Evolutionary conservation across 1,140 invertebrate species (phyloP).

Genomic region (Euura saliciscinereae): DNA sequence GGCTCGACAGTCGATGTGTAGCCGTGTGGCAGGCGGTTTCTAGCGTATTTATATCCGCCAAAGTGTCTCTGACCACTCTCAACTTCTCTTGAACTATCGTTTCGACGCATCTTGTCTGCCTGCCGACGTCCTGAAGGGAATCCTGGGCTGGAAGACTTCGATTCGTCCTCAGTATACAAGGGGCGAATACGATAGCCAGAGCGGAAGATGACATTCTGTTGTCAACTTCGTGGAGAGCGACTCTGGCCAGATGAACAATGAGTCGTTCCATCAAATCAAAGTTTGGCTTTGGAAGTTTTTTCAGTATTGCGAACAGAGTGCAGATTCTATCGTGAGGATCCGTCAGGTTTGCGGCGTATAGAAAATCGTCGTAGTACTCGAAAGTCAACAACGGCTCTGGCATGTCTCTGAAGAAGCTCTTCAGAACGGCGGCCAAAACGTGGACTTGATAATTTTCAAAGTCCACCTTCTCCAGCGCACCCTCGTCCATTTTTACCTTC

Average conservation of each 20-base stretch:
- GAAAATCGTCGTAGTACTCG: constrained; percentile 93
- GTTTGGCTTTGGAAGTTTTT: constrained; percentile 88
- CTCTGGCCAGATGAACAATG: constrained; percentile 90
- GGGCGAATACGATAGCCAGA: constrained; percentile 93
- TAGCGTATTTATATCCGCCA: constrained; percentile 88
- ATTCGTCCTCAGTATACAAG: constrained; percentile 89
- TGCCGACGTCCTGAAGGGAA: constrained; percentile 79
- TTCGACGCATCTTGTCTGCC: constrained; percentile 86
- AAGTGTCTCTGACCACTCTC: constrained; percentile 75
- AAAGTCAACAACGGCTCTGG: constrained; percentile 92
- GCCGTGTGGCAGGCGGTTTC: constrained; percentile 83
- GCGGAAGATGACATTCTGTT: constrained; percentile 93
- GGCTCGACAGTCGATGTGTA: constrained; percentile 72
- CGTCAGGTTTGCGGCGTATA: constrained; percentile 82
- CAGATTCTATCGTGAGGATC: constrained; percentile 83
- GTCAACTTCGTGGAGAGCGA: constrained; percentile 83
- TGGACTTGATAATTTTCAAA: constrained; percentile 83
- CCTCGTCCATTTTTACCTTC: constrained; percentile 75
- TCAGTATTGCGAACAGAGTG: constrained; percentile 85
- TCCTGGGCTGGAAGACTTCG: constrained; percentile 88
- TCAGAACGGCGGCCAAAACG: constrained; percentile 89
- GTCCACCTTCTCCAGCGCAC: constrained; percentile 69
- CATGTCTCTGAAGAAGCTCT: constrained; percentile 90
- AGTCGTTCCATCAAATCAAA: constrained; percentile 91
- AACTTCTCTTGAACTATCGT: constrained; percentile 84